Base-by-base conservation (phyloP, 2,888 invertebrate genomes). In the Dorcus parallelipipedus region DNA sequence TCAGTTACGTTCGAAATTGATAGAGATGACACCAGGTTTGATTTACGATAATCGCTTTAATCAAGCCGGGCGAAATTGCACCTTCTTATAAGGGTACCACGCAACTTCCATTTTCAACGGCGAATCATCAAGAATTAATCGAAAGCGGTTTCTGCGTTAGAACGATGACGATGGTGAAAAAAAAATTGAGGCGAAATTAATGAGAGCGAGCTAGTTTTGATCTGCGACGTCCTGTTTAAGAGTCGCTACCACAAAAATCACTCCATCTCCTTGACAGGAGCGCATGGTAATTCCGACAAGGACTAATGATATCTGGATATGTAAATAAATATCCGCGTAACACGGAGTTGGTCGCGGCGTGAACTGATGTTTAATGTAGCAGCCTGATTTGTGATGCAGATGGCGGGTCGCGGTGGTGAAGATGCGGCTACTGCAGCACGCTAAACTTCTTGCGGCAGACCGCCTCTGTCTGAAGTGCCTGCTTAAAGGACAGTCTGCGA, bases 321-420 rank as follows among this genome's bases (percentile, higher is more conserved):
- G 72, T 72, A 73, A 73, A 72, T 72, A 72, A 69, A 71, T 71
- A 72, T 71, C 69, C 68, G 69, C 71, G 71, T 71, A 72, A 71
- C 66, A 70, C 70, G 68, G 67, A 65, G 65, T 60, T 64, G 62
- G 65, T 67, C 69, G 66, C 69, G 70, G 71, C 72, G 72, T 67
- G 71, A 71, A 71, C 69, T 72, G 69, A 73, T 73, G 73, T 73
- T 71, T 73, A 73, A 73, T 73, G 72, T 70, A 73, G 70, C 68
- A 73, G 71, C 66, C 26, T 71, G 71, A 73, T 73, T 72, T 72
- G 73, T 69, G 70, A 69, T 72, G 71, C 72, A 69, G 66, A 69
- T 69, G 58, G 62, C 52, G 47, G 58, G 47, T 39, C 56, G 49
- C 62, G 64, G 60, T 60, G 62, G 51, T 51, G 50, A 66, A 63